Percentiles rank a stretch among this genome's conserved stretches.
phyloP scores from a whole-genome alignment of 2,797 vertebrate species.

The Ambastaia sidthimunki region DNA sequence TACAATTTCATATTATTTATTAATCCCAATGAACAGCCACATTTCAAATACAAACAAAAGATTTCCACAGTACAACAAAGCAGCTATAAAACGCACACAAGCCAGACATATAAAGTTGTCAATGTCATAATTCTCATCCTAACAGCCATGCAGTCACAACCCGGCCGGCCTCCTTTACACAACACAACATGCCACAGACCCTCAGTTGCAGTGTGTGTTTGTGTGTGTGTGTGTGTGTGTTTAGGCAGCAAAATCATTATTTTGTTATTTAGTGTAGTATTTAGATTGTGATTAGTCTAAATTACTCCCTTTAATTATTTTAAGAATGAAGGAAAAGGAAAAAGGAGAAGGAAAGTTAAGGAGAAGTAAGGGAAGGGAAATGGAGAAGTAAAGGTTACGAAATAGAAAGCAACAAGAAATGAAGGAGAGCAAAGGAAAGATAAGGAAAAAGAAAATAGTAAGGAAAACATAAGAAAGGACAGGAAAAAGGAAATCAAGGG shows the following conservation, averaged over 20 bases:
- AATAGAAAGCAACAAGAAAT: too few relatives aligned
- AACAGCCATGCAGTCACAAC: conserved; percentile 9
- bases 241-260: neutral
- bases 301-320: neutral
- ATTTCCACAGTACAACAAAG: conserved; percentile 1
- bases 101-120: conserved; percentile 9
- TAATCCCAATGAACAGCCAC: neutral
- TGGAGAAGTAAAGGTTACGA: too few relatives aligned
- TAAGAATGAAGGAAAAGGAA: neutral
- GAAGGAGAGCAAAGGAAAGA: too few relatives aligned
- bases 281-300: neutral
- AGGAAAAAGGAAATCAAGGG: too few relatives aligned
- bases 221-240: conserved; percentile 5
- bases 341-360: neutral
- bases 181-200: conserved; percentile 42
- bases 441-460: too few relatives aligned
- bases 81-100: conserved; percentile 27
- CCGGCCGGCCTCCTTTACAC: neutral
- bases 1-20: conserved; percentile 6
- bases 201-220: conserved; percentile 18
- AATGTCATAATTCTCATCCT: neutral
- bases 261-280: neutral
- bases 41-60: neutral
- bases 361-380: neutral
- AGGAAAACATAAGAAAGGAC: too few relatives aligned